Conservation (phyloP, 1,140 invertebrate genomes). For the Apis cerana region DNA sequence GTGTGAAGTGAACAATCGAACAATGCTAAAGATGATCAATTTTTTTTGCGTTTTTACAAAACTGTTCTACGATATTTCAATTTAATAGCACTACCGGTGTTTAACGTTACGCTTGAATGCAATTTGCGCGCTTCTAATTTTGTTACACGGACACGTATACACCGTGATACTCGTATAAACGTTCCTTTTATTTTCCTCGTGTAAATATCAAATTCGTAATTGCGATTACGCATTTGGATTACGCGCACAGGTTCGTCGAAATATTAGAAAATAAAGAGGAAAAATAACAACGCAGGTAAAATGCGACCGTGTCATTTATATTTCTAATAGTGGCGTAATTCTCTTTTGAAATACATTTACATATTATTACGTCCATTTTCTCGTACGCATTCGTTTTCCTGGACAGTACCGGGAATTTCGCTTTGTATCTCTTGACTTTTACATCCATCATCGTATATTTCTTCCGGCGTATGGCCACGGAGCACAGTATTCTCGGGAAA, state of each 20-base stretch:
- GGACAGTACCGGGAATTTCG: conserved; percentile 24
- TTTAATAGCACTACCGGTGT: not conserved
- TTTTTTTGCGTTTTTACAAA: not conserved
- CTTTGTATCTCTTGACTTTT: conserved; percentile 48
- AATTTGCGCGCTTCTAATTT: not conserved
- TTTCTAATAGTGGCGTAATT: conserved; percentile 28
- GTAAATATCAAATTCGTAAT: not conserved
- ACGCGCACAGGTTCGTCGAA: not conserved
- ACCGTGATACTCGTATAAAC: not conserved
- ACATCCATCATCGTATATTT: conserved; percentile 40
- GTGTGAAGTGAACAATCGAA: not conserved
- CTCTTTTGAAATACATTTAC: conserved; percentile 42
- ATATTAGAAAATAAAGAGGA: conserved; percentile 1
- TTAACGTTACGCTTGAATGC: too few relatives aligned
- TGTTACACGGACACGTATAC: not conserved
- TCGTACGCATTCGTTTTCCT: conserved; percentile 34
- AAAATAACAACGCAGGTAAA: not conserved
- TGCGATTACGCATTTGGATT: not conserved
- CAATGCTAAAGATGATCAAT: not conserved
- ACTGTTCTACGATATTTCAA: not conserved
- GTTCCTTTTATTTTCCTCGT: not conserved
- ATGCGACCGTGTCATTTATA: conserved; percentile 1
- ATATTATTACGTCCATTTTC: conserved; percentile 41
- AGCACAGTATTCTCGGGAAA: not conserved
- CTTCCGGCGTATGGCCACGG: conserved; percentile 22